Evolutionary conservation across 1,140 invertebrate species (phyloP), one percentile per base, ranked within the genome.

Genomic region (Trinorchestia longiramus): DNA sequence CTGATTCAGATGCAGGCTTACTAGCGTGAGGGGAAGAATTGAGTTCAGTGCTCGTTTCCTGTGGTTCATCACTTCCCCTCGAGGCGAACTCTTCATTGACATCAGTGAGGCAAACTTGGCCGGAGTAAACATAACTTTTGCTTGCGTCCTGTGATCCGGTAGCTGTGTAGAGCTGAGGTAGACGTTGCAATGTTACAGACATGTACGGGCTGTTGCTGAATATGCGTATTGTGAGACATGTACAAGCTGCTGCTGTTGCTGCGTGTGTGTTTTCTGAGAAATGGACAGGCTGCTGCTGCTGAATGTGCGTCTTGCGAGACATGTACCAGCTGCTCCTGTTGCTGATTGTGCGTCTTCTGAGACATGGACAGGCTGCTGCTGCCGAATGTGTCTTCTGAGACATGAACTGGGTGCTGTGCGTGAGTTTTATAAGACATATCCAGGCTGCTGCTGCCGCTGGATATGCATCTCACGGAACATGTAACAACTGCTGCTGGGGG

Each of bases 41-140:
- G n/a, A 90, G 36, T 4, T 90, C 36, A 41, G n/a, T 11, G 88
- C 88, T 42, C n/a, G 88, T 77, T 77, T 77, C 62, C 62, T 36
- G 62, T 77, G 62, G 62, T 77, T 94, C 92, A 94, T 94, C 92
- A 94, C 92, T 94, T 94, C 43, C 44, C 44, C 44, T 91, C 36
- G 92, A 47, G 92, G 19, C 40, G 41, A 45, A 45, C 92, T 94
- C 43, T 94, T 94, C 92, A 94, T 94, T 94, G 92, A 94, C 92
- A 94, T 94, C 92, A 94, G 92, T 45, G 44, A 47, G 44, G 43
- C 43, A 94, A 94, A 94, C 92, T 94, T 94, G 92, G 44, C 43
- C 43, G 43, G 43, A 43, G 92, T 45, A 94, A 94, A 94, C 92
- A 94, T 43, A 94, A 94, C 92, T 94, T 94, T 94, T 94, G 92